These are phyloP conservation scores for Rhagium mordax DNA, from an alignment of 2,888 invertebrate genomes.

Conservation along the genomic window DNA sequence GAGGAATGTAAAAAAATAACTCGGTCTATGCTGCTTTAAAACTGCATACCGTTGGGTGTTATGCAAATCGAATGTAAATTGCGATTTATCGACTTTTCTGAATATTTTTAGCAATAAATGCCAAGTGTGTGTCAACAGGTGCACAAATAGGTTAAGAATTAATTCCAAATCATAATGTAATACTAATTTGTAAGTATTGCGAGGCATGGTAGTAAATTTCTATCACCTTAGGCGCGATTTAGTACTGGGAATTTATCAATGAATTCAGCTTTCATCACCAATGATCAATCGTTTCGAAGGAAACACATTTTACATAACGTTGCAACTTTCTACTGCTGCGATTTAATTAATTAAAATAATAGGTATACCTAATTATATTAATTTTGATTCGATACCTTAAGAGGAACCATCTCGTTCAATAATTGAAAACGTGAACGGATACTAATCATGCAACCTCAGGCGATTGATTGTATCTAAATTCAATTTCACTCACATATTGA, in stretches of 20 bases:
- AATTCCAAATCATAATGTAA: background rate
- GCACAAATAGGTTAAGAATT: background rate
- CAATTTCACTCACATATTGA: background rate
- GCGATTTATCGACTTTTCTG: background rate
- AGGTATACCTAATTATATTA: slow-evolving; percentile 17
- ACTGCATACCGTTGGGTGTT: background rate
- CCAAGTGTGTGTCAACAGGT: background rate
- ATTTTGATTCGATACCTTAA: background rate
- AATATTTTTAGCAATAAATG: background rate
- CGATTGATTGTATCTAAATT: background rate
- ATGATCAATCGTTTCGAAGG: background rate
- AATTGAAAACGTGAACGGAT: background rate
- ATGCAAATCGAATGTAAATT: slow-evolving; percentile 9
- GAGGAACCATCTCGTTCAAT: slow-evolving; percentile 7
- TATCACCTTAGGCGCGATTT: background rate
- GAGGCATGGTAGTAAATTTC: background rate
- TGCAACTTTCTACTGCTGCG: slow-evolving; percentile 12
- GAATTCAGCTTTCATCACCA: slow-evolving; percentile 9
- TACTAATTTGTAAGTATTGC: background rate
- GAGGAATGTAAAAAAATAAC: slow-evolving; percentile 5
- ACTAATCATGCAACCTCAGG: background rate
- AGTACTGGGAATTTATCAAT: slow-evolving; percentile 4
- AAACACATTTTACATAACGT: background rate
- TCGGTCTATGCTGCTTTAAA: background rate
- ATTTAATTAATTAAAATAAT: slow-evolving; percentile 1